Percentiles rank a stretch among this genome's conserved stretches.
phyloP scores from a whole-genome alignment of 2,797 vertebrate genomes.

The Xenentodon cancila region DNA sequence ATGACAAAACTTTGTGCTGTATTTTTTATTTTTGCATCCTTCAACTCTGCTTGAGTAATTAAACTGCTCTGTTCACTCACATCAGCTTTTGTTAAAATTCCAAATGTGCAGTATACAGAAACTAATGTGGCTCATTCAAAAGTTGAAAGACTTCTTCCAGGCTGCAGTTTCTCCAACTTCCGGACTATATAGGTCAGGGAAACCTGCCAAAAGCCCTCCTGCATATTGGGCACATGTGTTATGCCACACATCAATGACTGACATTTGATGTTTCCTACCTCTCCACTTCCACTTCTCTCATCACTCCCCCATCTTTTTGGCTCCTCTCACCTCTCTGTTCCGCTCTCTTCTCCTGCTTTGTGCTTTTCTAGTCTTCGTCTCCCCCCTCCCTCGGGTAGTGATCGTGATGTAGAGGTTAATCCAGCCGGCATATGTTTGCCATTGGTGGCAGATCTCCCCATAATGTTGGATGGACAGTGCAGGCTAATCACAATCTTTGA shows the following conservation, averaged over 20 bases:
- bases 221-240: slow-evolving; percentile 78
- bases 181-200: slow-evolving; percentile 75
- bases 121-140: slow-evolving; percentile 72
- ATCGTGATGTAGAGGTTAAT: slow-evolving; percentile 78
- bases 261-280: slow-evolving; percentile 74
- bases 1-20: slow-evolving; percentile 4
- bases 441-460: slow-evolving; percentile 70
- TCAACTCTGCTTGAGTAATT: slow-evolving; percentile 21
- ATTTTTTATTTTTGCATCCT: slow-evolving; percentile 1
- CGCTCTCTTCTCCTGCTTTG: slow-evolving; percentile 38
- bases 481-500: slow-evolving; percentile 82
- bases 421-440: slow-evolving; percentile 78
- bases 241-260: slow-evolving; percentile 68
- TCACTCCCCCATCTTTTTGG: slow-evolving; percentile 39
- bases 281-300: slow-evolving; percentile 57
- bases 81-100: slow-evolving; percentile 68
- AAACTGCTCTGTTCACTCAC: slow-evolving; percentile 32
- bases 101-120: slow-evolving; percentile 67
- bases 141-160: slow-evolving; percentile 74
- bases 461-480: slow-evolving; percentile 74
- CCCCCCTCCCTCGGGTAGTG: slow-evolving; percentile 53
- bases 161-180: slow-evolving; percentile 70
- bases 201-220: slow-evolving; percentile 72
- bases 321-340: slow-evolving; percentile 60
- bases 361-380: slow-evolving; percentile 31